These are phyloP conservation scores for Crematogaster levior DNA, from an alignment of 2,888 invertebrate species.

Conservation along the genomic window DNA sequence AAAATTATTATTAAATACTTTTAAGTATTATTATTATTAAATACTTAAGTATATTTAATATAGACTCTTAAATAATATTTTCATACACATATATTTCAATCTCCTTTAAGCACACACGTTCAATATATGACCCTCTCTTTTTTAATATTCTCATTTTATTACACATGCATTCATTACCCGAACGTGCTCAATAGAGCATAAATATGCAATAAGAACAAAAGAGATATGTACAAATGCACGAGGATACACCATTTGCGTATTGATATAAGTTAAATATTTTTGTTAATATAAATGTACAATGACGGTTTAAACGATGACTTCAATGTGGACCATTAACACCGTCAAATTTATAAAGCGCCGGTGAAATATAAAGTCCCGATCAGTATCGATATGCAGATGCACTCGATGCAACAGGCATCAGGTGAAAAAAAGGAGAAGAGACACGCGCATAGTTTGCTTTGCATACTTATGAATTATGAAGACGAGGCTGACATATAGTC, in stretches of 20 bases:
- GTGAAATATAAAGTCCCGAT: slow-evolving; percentile 43
- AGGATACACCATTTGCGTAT: neutral
- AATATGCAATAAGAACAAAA: neutral
- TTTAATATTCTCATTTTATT: slow-evolving; percentile 27
- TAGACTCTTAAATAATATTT: neutral
- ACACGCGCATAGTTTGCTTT: slow-evolving; percentile 46
- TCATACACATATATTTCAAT: neutral
- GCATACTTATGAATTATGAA: slow-evolving; percentile 68
- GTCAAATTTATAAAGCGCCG: slow-evolving; percentile 31
- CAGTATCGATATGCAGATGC: slow-evolving; percentile 47
- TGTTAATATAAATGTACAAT: slow-evolving; percentile 11
- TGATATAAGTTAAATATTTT: slow-evolving; percentile 1
- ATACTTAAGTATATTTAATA: neutral
- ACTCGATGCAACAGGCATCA: slow-evolving; percentile 39
- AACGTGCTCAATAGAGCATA: neutral
- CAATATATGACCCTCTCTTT: neutral
- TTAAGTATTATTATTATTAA: no score
- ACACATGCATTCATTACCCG: no score
- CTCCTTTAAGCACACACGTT: neutral
- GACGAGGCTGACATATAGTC: slow-evolving; percentile 45
- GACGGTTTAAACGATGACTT: neutral
- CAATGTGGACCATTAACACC: slow-evolving; percentile 2
- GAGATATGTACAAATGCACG: neutral
- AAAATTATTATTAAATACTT: neutral
- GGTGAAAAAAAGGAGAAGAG: slow-evolving; percentile 27